phyloP scores from a whole-genome alignment of 2,888 invertebrate genomes.

The Tridacna crocea region DNA sequence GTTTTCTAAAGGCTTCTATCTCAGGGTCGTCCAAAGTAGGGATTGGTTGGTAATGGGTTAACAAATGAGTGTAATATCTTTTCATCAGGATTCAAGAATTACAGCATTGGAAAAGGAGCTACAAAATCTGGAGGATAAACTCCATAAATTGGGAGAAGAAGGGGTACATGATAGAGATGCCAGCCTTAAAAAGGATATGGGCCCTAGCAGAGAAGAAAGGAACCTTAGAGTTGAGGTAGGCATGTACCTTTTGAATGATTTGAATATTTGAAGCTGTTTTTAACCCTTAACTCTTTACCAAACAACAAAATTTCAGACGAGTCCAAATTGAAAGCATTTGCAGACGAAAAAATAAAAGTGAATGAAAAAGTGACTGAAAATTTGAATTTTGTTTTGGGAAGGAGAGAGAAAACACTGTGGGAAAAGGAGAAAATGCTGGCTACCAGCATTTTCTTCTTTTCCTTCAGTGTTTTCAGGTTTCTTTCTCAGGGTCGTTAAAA shows the following conservation, averaged over 20 bases:
- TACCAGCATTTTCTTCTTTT: too few species aligned
- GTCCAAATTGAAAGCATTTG: too few species aligned
- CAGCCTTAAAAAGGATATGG: conserved; percentile 71
- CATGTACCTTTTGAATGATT: neutral
- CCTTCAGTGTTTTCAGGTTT: too few species aligned
- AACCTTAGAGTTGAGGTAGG: conserved; percentile 80
- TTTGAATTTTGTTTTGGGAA: too few species aligned
- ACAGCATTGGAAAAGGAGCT: conserved; percentile 94
- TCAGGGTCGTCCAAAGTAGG: neutral
- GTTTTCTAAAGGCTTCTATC: neutral
- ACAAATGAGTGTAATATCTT: neutral
- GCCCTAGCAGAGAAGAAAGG: conserved; percentile 80
- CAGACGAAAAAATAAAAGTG: too few species aligned
- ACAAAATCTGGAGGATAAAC: conserved; percentile 91
- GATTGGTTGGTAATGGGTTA: neutral
- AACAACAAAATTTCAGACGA: too few species aligned
- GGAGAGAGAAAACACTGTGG: too few species aligned
- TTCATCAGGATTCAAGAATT: conserved; percentile 92
- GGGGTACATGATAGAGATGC: conserved; percentile 65
- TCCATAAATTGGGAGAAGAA: conserved; percentile 87
- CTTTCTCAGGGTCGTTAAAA: too few species aligned
- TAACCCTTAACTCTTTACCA: too few species aligned
- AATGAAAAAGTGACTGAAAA: too few species aligned
- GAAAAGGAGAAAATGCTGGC: too few species aligned
- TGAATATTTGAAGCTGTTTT: too few species aligned